phyloP scores from a whole-genome alignment of 2,888 invertebrate genomes.

The Masnerella sp. region DNA sequence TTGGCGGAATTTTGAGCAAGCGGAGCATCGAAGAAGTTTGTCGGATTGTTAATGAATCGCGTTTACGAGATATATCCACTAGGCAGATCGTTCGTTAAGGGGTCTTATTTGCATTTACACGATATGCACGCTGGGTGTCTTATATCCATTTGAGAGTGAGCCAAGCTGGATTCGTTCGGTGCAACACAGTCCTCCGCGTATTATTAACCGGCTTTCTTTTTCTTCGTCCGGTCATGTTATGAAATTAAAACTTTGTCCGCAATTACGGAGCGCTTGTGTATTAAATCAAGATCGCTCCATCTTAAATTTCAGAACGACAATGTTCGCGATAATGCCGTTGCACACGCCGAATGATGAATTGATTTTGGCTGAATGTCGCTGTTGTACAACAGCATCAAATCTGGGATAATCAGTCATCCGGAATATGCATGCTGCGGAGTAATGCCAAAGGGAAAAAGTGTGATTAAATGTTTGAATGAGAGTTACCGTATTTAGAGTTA shows the following conservation, averaged over 20 bases:
- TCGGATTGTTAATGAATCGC: conserved; percentile 61
- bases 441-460: too few species aligned
- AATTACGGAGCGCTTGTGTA: conserved; percentile 4
- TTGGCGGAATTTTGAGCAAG: conserved; percentile 54
- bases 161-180: conserved; percentile 37
- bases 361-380: conserved; percentile 19
- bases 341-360: conserved; percentile 22
- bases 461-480: too few species aligned
- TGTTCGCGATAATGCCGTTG: conserved; percentile 20
- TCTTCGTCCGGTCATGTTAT: conserved; percentile 19
- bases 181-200: conserved; percentile 39
- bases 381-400: conserved; percentile 27
- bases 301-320: conserved; percentile 20
- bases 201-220: conserved; percentile 35
- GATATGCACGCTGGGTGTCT: conserved; percentile 61
- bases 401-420: conserved; percentile 27
- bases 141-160: conserved; percentile 50
- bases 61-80: conserved; percentile 62
- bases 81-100: conserved; percentile 60
- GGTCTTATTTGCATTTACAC: conserved; percentile 63
- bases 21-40: conserved; percentile 55
- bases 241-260: conserved; percentile 34
- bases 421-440: too few species aligned
- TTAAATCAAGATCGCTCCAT: conserved; percentile 15
- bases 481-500: too few species aligned